A percentile compares a stretch with the other conserved stretches of the same genome.
These are phyloP conservation scores for Eleutherodactylus coqui DNA, from an alignment of 2,797 vertebrate species.

Conservation along the genomic window DNA sequence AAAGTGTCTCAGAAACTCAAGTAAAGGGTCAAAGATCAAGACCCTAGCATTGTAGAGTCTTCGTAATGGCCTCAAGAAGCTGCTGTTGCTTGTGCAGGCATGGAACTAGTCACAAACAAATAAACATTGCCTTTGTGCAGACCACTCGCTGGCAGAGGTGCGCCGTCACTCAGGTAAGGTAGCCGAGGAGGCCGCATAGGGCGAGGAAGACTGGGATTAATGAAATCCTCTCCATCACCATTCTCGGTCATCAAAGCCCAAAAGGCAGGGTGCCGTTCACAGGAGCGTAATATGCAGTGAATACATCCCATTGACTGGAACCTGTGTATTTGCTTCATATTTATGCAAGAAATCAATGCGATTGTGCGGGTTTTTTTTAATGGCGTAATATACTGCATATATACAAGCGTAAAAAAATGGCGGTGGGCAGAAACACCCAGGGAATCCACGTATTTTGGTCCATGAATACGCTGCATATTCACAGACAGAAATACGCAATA, in stretches of 20 bases:
- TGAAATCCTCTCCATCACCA: conserved; percentile 30
- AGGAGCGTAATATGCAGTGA: too few relatives aligned
- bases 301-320: too few relatives aligned
- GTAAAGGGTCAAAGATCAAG: conserved; percentile 35
- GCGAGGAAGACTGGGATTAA: conserved; percentile 36
- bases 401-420: too few relatives aligned
- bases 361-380: too few relatives aligned
- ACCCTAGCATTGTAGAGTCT: conserved; percentile 9
- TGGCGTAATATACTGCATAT: too few relatives aligned
- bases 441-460: too few relatives aligned
- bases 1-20: conserved; percentile 29
- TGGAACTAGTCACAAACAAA: conserved; percentile 52
- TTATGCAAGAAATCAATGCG: too few relatives aligned
- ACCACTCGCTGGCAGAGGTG: conserved; percentile 6
- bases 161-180: conserved; percentile 40
- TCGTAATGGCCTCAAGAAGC: conserved; percentile 50
- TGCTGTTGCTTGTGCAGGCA: conserved; percentile 15
- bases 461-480: too few relatives aligned
- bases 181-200: conserved; percentile 25
- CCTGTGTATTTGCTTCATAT: too few relatives aligned
- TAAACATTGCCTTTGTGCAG: conserved; percentile 42
- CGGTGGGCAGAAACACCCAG: too few relatives aligned
- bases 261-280: conserved; percentile 4
- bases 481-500: too few relatives aligned
- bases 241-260: background rate